Evolutionary conservation across 2,888 invertebrate species (phyloP).

Genomic region (Pammene aurita): DNA sequence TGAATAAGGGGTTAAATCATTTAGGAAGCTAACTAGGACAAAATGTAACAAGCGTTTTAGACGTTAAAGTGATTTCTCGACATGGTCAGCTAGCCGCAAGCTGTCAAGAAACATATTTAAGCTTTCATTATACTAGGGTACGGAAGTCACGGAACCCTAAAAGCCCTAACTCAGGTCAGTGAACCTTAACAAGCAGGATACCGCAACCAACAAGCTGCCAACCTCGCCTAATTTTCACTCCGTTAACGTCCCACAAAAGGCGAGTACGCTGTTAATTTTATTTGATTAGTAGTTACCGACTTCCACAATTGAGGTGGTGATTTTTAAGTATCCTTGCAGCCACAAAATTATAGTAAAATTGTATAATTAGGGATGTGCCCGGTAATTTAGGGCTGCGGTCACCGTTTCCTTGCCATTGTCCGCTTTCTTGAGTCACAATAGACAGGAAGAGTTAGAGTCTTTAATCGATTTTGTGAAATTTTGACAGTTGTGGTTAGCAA

Average conservation of each 20-base stretch:
- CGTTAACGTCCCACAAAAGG: constrained; percentile 58
- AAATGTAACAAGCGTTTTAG: no score
- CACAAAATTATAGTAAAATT: constrained; percentile 78
- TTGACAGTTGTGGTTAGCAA: constrained; percentile 77
- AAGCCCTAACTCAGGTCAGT: constrained; percentile 17
- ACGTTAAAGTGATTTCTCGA: no score
- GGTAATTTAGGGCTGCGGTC: constrained; percentile 77
- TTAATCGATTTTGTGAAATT: constrained; percentile 77
- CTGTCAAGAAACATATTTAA: no score
- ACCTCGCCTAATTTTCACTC: constrained; percentile 41
- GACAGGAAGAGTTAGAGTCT: constrained; percentile 62
- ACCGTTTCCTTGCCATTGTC: constrained; percentile 78
- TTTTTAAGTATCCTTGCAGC: constrained; percentile 64
- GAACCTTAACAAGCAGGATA: constrained; percentile 35
- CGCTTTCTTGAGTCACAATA: constrained; percentile 54
- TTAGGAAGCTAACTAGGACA: no score
- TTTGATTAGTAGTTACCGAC: constrained; percentile 74
- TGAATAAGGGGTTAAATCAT: no score
- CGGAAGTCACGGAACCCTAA: not conserved
- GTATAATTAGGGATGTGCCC: constrained; percentile 75
- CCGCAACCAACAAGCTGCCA: constrained; percentile 39
- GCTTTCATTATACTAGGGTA: no score
- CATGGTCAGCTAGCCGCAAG: no score
- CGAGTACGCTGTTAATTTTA: constrained; percentile 60
- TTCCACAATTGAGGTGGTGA: constrained; percentile 71